Conservation (phyloP, 2,888 invertebrate genomes). For the Lordiphosa fenestrarum region DNA sequence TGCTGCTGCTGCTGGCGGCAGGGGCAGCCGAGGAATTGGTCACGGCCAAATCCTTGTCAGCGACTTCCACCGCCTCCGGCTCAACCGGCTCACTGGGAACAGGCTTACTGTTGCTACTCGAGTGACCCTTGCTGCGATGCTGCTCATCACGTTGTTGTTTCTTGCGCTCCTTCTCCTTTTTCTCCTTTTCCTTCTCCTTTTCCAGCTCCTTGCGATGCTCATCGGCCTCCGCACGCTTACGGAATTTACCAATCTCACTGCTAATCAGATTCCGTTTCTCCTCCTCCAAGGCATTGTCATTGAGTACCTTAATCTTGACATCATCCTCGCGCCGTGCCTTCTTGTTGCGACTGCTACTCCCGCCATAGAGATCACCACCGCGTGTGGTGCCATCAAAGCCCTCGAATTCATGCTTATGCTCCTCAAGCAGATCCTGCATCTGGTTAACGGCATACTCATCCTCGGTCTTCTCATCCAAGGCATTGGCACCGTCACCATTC, state of each 20-base stretch:
- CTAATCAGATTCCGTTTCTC: constrained; percentile 97
- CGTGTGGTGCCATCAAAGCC: constrained; percentile 72
- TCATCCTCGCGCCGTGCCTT: constrained; percentile 75
- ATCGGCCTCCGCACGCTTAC: constrained; percentile 88
- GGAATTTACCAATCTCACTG: constrained; percentile 97
- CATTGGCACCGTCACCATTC: constrained; percentile 79
- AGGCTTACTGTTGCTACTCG: constrained; percentile 61
- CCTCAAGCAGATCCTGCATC: constrained; percentile 89
- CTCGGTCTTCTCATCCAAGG: constrained; percentile 83
- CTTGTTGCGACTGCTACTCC: constrained; percentile 57
- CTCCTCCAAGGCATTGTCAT: constrained; percentile 95
- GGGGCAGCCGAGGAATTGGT: background rate
- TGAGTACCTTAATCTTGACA: constrained; percentile 83
- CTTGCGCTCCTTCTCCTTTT: constrained; percentile 80
- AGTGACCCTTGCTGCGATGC: constrained; percentile 68
- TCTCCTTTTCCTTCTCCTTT: constrained; percentile 79
- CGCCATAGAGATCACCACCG: constrained; percentile 63
- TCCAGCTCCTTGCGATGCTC: constrained; percentile 81
- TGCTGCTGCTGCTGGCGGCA: background rate
- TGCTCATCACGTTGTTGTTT: constrained; percentile 56
- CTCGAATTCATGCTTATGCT: constrained; percentile 83
- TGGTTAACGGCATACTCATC: constrained; percentile 86
- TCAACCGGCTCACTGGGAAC: constrained; percentile 20
- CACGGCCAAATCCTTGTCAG: constrained; percentile 39
- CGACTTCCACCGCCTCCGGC: constrained; percentile 61